phyloP scores from a whole-genome alignment of 2,888 invertebrate genomes.

The Dryobota labecula region DNA sequence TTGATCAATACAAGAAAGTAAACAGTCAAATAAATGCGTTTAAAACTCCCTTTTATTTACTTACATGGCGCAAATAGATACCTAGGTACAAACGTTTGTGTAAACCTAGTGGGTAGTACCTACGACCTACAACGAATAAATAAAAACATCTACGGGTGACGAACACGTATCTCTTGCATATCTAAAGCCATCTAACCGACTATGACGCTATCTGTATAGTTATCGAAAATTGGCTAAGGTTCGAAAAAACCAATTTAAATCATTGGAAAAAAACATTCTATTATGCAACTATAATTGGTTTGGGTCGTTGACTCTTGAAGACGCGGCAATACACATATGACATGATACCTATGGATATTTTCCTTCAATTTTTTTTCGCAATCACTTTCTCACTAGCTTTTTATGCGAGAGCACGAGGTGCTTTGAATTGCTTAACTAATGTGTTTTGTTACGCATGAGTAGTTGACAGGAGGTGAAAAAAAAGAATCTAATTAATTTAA shows the following conservation, averaged over 20 bases:
- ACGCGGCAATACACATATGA: constrained; percentile 77
- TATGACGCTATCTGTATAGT: constrained; percentile 76
- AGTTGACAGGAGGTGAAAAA: constrained; percentile 64
- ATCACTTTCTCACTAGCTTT: constrained; percentile 81
- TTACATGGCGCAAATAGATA: neutral
- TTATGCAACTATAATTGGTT: constrained; percentile 87
- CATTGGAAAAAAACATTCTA: constrained; percentile 76
- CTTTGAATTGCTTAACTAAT: constrained; percentile 71
- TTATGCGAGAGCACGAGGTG: constrained; percentile 65
- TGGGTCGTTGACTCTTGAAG: constrained; percentile 83
- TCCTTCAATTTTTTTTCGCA: constrained; percentile 72
- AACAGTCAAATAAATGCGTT: constrained; percentile 32
- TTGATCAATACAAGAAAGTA: constrained; percentile 43
- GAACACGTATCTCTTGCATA: constrained; percentile 53
- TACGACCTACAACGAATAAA: neutral
- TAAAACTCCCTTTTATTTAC: constrained; percentile 41
- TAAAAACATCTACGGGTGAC: constrained; percentile 22
- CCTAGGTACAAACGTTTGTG: neutral
- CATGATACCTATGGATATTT: constrained; percentile 71
- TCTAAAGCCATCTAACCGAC: constrained; percentile 66
- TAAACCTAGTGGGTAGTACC: constrained; percentile 2
- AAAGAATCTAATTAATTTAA: constrained; percentile 67
- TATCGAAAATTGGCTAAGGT: constrained; percentile 80
- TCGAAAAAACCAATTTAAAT: constrained; percentile 82
- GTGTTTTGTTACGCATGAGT: constrained; percentile 78